Evolutionary conservation across 92 coral and sea anemone genomes (phyloP).

Genomic region (Epizoanthus fatuus): DNA sequence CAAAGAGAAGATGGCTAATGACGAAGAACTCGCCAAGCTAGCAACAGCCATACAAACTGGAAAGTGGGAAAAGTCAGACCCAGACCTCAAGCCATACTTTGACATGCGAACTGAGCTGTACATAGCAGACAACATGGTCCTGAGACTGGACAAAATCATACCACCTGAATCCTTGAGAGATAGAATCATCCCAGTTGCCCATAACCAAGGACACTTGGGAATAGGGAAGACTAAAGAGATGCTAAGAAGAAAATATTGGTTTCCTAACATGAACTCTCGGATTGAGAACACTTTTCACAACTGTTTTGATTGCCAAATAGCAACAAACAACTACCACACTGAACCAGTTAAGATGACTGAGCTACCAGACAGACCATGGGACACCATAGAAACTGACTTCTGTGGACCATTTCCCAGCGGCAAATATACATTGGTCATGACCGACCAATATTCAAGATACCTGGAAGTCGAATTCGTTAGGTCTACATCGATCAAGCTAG

Average conservation of each 20-base stretch:
- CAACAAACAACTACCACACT: constrained; percentile 16
- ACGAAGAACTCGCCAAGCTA: constrained; percentile 24
- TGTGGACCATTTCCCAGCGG: constrained; percentile 51
- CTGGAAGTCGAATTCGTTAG: constrained; percentile 44
- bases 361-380: constrained; percentile 20
- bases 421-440: constrained; percentile 41
- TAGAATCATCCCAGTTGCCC: constrained; percentile 17
- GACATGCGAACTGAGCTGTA: constrained; percentile 58
- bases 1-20: constrained; percentile 13
- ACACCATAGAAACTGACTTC: constrained; percentile 44
- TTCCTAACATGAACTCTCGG: constrained; percentile 29
- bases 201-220: constrained; percentile 41
- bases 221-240: constrained; percentile 25
- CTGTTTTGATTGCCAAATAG: constrained; percentile 14
- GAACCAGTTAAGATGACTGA: background rate
- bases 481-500: constrained; percentile 45
- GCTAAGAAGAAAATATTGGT: constrained; percentile 38
- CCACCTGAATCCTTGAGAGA: constrained; percentile 37
- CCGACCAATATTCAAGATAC: constrained; percentile 61
- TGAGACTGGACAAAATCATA: constrained; percentile 52
- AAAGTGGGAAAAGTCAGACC: constrained; percentile 47
- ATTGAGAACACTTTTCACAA: no score
- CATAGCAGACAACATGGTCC: constrained; percentile 56
- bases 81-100: constrained; percentile 43
- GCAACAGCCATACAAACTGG: constrained; percentile 34